Evolutionary conservation across 2,797 vertebrate species (phyloP), one percentile per base, ranked within the genome.

Genomic region (Xenentodon cancila): DNA sequence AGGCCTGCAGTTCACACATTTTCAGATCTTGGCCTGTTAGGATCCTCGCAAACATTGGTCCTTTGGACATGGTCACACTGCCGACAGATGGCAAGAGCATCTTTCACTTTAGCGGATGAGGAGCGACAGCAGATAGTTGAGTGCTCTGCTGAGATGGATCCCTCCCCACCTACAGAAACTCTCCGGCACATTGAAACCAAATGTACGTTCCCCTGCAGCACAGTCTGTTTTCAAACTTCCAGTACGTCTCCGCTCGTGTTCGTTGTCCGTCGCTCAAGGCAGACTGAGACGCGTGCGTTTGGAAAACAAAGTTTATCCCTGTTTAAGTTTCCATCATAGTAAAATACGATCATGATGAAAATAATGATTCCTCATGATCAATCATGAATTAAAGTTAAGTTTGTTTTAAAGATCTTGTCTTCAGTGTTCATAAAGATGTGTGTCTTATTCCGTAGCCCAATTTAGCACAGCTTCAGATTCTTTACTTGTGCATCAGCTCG

Each of bases 41-140:
- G 79, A 87, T 81, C 75, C 85, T 61, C 70, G 51, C 74, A 90
- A 91, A 84, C 90, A 90, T 75, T n/a, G 89, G 75, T 84, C 81
- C 81, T 91, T 85, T 92, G 87, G 89, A 88, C 84, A 76, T 75
- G 82, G 87, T 76, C 88, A 81, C 84, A 80, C 77, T 75, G 79
- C 75, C 77, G 78, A 83, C 91, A 93, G 92, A 93, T 93, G 92
- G 92, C 84, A 68, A 56, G 80, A 88, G 80, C 86, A 80, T 90
- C 85, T 88, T 88, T 86, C 80, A 73, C 68, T 79, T 82, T 54
- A 75, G 80, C 53, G 69, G 71, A 84, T 70, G 70, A 73, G 84
- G 80, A 71, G 70, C 64, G 81, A 74, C 81, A 68, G 84, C 73
- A 55, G 64, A 79, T 47, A 77, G 69, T 55, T 21, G 59, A 71